These are phyloP conservation scores for Paramormyrops hopkinsi DNA, from an alignment of 2,797 vertebrate species.

Conservation along the genomic window DNA sequence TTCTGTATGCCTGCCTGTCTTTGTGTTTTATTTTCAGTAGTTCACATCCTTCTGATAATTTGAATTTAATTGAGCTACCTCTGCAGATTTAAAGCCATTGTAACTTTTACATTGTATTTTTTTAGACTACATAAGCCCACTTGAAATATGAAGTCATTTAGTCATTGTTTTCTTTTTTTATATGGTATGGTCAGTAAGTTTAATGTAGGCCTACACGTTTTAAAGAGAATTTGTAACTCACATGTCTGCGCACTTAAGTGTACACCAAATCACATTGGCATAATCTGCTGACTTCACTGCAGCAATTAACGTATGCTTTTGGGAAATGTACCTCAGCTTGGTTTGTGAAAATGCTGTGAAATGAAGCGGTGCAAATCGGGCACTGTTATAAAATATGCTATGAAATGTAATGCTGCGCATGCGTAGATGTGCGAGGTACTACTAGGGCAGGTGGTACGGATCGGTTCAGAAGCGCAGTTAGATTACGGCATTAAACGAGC, in stretches of 20 bases:
- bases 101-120: not conserved
- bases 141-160: not conserved
- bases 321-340: no score
- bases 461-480: not conserved
- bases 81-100: not conserved
- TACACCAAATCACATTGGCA: not conserved
- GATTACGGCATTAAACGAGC: not conserved
- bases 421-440: not conserved
- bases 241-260: not conserved
- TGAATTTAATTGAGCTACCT: not conserved
- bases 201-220: not conserved
- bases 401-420: not conserved
- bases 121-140: not conserved
- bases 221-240: not conserved
- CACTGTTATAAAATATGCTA: not conserved
- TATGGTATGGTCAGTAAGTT: not conserved
- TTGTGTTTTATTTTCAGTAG: not conserved
- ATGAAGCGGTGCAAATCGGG: not conserved
- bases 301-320: not conserved
- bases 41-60: not conserved
- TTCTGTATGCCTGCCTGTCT: not conserved
- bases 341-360: not conserved
- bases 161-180: not conserved
- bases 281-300: not conserved
- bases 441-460: not conserved